Evolutionary conservation across 2,888 invertebrate species (phyloP).

Genomic region (Drosophila mulleri): DNA sequence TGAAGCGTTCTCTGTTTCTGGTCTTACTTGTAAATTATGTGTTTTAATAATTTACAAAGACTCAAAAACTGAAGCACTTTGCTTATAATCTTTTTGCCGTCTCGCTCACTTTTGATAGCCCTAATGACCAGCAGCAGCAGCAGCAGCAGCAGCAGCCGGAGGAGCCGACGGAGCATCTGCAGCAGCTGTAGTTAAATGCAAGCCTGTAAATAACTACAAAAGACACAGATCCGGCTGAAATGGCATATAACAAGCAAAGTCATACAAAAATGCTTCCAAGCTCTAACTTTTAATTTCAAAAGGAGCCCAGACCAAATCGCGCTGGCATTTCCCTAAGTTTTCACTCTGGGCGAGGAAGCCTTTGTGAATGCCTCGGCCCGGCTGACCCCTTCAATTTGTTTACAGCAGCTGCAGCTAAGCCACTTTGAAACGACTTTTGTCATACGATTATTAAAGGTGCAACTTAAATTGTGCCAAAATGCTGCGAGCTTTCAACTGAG

Average conservation of each 20-base stretch:
- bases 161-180: background rate
- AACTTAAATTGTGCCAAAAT: background rate
- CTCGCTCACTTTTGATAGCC: conserved; percentile 35
- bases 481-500: background rate
- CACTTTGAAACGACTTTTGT: background rate
- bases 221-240: conserved; percentile 25
- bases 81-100: conserved; percentile 67
- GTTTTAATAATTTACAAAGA: conserved; percentile 78
- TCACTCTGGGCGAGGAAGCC: background rate
- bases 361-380: background rate
- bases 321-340: conserved; percentile 12
- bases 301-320: background rate
- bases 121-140: conserved; percentile 59
- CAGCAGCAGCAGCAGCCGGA: background rate
- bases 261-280: conserved; percentile 25
- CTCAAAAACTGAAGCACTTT: conserved; percentile 71
- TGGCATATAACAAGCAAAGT: conserved; percentile 38
- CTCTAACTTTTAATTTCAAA: conserved; percentile 33
- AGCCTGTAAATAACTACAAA: conserved; percentile 34
- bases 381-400: background rate
- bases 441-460: conserved; percentile 10
- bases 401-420: conserved; percentile 2
- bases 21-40: conserved; percentile 70
- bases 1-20: conserved; percentile 28
- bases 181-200: conserved; percentile 4